A percentile compares a stretch with the other conserved stretches of the same genome.
phyloP scores from a whole-genome alignment of 2,888 invertebrate species.

The Limulus polyphemus region DNA sequence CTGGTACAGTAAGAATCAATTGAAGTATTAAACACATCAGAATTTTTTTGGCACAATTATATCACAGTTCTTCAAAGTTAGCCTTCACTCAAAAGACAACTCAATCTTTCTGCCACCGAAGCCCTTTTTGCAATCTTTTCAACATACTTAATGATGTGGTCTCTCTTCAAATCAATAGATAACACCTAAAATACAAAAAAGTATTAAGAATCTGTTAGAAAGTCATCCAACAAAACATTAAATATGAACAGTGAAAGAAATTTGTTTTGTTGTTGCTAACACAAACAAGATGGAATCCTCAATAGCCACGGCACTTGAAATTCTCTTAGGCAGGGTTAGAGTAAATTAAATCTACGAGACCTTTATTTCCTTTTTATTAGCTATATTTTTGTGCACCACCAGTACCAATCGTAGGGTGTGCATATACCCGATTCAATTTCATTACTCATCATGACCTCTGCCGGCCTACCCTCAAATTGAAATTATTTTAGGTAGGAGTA shows the following conservation, averaged over 20 bases:
- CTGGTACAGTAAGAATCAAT: too few species aligned
- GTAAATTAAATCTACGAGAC: too few species aligned
- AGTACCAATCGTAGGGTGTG: neutral
- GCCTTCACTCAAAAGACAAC: neutral
- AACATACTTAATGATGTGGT: slow-evolving; percentile 21
- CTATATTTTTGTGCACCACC: neutral
- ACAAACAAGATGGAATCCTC: too few species aligned
- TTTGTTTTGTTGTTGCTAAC: neutral
- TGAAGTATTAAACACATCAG: too few species aligned
- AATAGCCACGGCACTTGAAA: neutral
- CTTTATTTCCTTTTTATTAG: too few species aligned
- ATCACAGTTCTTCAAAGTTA: too few species aligned
- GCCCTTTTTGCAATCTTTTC: slow-evolving; percentile 21
- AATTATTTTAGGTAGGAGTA: too few species aligned
- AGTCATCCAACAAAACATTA: slow-evolving; percentile 2
- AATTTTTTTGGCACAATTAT: too few species aligned
- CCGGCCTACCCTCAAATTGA: too few species aligned
- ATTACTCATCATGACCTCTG: too few species aligned
- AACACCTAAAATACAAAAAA: slow-evolving; percentile 16
- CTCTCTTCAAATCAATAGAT: slow-evolving; percentile 22
- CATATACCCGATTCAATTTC: too few species aligned
- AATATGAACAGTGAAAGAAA: neutral
- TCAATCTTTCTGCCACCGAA: slow-evolving; percentile 20
- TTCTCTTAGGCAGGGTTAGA: neutral
- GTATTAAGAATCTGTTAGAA: neutral